Evolutionary conservation across 2,113 vertebrate genomes (phyloP).

Genomic region (Sarotherodon lohbergeri): DNA sequence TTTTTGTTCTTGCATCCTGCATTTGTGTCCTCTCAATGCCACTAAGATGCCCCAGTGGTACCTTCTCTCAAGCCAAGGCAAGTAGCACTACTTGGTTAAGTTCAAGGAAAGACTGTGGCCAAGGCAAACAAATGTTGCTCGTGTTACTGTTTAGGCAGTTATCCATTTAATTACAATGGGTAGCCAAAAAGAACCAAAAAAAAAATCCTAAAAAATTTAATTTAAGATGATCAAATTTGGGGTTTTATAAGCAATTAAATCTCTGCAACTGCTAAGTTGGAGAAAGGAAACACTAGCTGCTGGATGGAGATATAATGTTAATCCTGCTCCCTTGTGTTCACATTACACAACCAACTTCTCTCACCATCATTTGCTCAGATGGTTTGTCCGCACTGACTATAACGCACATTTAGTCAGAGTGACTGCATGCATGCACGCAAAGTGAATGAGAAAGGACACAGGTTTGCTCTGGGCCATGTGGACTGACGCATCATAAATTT

Average conservation of each 20-base stretch:
- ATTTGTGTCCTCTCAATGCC: not conserved
- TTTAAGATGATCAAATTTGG: not conserved
- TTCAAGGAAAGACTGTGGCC: not conserved
- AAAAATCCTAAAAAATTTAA: not conserved
- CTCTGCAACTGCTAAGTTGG: not conserved
- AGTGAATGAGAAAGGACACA: not conserved
- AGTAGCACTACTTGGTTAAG: not conserved
- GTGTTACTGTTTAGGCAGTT: not conserved
- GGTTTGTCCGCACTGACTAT: not conserved
- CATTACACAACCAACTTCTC: not conserved
- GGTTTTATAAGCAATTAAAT: not conserved
- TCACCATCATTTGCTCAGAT: not conserved
- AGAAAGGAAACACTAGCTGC: not conserved
- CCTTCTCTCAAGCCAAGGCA: not conserved
- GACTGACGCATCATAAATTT: not conserved
- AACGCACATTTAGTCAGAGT: not conserved
- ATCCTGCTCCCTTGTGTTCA: not conserved
- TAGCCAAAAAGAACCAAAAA: not conserved
- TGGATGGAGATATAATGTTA: not conserved
- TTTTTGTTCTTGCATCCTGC: not conserved
- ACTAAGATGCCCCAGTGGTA: not conserved
- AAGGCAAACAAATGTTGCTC: not conserved
- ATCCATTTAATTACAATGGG: not conserved
- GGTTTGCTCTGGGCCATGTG: not conserved
- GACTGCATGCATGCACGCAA: not conserved